Evolutionary conservation across 2,113 vertebrate species (phyloP).

Genomic region (Bungarus multicinctus): DNA sequence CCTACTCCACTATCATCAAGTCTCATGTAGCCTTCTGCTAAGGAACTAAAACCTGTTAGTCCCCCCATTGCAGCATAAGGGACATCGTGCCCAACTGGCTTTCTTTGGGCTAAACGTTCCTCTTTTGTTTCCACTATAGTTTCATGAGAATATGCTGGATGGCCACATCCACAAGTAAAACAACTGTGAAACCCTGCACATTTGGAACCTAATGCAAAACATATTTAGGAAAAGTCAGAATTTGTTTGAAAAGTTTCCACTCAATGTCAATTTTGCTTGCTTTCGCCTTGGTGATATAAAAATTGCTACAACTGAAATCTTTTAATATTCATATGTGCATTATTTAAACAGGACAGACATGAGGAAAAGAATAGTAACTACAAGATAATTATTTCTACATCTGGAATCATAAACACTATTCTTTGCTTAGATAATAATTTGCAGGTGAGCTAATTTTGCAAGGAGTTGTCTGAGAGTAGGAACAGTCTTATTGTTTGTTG

Average conservation of each 20-base stretch:
- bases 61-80: slow-evolving; percentile 90
- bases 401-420: neutral
- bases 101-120: slow-evolving; percentile 78
- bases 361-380: neutral
- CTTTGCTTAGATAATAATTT: neutral
- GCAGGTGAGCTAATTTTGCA: neutral
- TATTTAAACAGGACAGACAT: neutral
- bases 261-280: neutral
- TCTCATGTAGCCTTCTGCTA: slow-evolving; percentile 83
- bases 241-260: neutral
- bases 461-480: neutral
- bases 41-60: slow-evolving; percentile 86
- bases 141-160: slow-evolving; percentile 77
- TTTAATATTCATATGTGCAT: neutral
- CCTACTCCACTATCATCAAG: slow-evolving; percentile 76
- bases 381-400: neutral
- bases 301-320: neutral
- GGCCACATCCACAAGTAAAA: slow-evolving; percentile 84
- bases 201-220: slow-evolving; percentile 71
- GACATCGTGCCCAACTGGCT: slow-evolving; percentile 77
- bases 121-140: slow-evolving; percentile 85
- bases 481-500: neutral
- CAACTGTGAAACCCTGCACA: slow-evolving; percentile 84
- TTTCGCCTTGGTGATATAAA: accelerated
- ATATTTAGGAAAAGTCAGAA: neutral